phyloP scores from a whole-genome alignment of 64 coral and sea anemone species.

The Actinia equina region DNA sequence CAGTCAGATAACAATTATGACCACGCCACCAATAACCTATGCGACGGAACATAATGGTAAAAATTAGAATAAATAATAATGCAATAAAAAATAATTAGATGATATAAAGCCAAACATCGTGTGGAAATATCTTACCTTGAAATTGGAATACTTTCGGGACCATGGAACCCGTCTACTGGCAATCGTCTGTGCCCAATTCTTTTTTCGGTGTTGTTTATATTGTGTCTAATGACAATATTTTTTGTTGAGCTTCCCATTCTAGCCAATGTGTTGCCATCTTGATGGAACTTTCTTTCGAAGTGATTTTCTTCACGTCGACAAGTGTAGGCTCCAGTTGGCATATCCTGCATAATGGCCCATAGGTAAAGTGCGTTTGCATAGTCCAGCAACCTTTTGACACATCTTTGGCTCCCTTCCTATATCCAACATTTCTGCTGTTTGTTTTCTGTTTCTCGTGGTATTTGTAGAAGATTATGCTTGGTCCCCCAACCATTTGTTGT shows the following conservation, averaged over 20 bases:
- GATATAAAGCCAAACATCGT: neutral
- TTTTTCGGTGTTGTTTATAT: neutral
- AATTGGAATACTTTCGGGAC: neutral
- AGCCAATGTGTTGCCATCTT: too few relatives aligned
- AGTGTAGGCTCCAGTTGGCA: constrained; percentile 23
- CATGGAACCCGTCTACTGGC: constrained; percentile 4
- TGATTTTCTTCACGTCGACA: neutral
- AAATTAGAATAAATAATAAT: neutral
- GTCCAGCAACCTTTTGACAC: constrained; percentile 14
- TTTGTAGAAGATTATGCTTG: constrained; percentile 35
- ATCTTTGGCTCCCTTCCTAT: constrained; percentile 26
- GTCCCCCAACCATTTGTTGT: constrained; percentile 29
- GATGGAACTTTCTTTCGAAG: constrained; percentile 7
- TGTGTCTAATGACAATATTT: neutral
- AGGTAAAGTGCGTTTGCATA: constrained; percentile 52
- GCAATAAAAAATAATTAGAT: neutral
- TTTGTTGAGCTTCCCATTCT: too few relatives aligned
- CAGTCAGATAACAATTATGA: neutral
- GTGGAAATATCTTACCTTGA: neutral
- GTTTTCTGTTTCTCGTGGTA: constrained; percentile 13
- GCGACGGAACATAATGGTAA: neutral
- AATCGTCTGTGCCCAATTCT: neutral
- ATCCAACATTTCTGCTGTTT: constrained; percentile 13
- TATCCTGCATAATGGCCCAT: constrained; percentile 24
- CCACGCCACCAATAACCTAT: neutral